phyloP scores from a whole-genome alignment of 2,888 invertebrate species.

The Steinernema scapterisci region DNA sequence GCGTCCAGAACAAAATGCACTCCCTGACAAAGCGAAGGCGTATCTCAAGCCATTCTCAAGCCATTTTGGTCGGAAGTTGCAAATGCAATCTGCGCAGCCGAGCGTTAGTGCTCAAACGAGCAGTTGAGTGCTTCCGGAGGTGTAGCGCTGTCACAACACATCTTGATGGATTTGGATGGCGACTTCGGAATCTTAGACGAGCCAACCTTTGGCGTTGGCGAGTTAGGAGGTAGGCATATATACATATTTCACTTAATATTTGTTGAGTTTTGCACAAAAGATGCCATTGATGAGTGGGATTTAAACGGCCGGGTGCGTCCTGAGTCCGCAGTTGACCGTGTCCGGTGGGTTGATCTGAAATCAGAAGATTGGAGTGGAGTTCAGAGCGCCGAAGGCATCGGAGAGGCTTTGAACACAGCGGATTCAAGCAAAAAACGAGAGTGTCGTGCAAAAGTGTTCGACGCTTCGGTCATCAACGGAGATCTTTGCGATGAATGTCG shows the following conservation, averaged over 20 bases:
- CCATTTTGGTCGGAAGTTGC: constrained; percentile 18
- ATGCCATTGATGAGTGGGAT: constrained; percentile 21
- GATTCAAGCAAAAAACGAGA: neutral
- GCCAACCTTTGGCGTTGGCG: neutral
- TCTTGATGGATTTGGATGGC: constrained; percentile 7
- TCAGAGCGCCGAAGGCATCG: constrained; percentile 10
- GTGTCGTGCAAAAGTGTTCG: neutral
- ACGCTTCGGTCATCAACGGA: neutral
- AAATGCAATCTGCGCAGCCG: neutral
- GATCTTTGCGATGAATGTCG: constrained; percentile 18
- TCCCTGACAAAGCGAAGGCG: no score
- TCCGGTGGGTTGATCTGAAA: constrained; percentile 15
- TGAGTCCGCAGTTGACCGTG: neutral
- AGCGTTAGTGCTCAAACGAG: neutral
- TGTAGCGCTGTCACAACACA: neutral
- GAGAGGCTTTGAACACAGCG: neutral
- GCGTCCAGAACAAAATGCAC: no score
- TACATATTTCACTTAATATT: neutral
- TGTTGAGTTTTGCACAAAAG: neutral
- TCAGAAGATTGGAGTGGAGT: neutral
- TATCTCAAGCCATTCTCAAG: no score
- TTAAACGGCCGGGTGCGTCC: neutral
- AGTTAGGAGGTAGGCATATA: neutral
- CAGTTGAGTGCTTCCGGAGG: neutral
- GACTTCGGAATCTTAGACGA: constrained; percentile 8